A percentile compares a stretch with the other conserved stretches of the same genome.
Conservation (phyloP, 2,113 vertebrate species). For the Seriola dumerili region DNA sequence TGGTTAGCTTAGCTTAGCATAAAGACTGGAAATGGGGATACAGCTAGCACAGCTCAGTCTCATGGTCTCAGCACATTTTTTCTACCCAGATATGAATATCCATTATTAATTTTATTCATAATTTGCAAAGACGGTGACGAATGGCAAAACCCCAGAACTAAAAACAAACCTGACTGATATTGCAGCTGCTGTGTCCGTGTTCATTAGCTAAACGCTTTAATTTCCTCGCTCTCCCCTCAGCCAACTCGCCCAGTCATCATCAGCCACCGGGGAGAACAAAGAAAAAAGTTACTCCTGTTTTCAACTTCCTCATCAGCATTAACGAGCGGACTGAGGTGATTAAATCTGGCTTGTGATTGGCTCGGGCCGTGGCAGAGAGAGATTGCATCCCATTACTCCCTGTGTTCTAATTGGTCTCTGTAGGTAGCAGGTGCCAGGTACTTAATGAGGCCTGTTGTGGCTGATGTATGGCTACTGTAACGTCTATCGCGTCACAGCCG, state of each 20-base stretch:
- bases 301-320: conserved; percentile 34
- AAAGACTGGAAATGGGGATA: too few relatives aligned
- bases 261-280: background rate
- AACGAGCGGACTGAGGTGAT: conserved; percentile 51
- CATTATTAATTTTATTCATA: too few relatives aligned
- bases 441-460: conserved; percentile 82
- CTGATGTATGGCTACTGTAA: conserved; percentile 77
- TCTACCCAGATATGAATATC: too few relatives aligned
- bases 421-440: conserved; percentile 76
- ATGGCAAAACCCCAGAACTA: too few relatives aligned
- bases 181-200: too few relatives aligned
- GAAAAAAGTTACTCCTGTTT: background rate
- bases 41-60: too few relatives aligned
- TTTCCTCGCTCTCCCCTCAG: too few relatives aligned
- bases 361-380: conserved; percentile 62
- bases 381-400: conserved; percentile 65
- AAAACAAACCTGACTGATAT: too few relatives aligned
- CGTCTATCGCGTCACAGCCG: conserved; percentile 7
- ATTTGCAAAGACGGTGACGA: too few relatives aligned
- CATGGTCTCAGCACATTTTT: too few relatives aligned
- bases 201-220: too few relatives aligned
- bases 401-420: conserved; percentile 78
- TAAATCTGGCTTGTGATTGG: conserved; percentile 65
- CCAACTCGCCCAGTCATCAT: background rate
- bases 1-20: too few relatives aligned